Conservation (phyloP, 37 sponge, comb jelly and placozoan species). For the Mnemiopsis leidyi region DNA sequence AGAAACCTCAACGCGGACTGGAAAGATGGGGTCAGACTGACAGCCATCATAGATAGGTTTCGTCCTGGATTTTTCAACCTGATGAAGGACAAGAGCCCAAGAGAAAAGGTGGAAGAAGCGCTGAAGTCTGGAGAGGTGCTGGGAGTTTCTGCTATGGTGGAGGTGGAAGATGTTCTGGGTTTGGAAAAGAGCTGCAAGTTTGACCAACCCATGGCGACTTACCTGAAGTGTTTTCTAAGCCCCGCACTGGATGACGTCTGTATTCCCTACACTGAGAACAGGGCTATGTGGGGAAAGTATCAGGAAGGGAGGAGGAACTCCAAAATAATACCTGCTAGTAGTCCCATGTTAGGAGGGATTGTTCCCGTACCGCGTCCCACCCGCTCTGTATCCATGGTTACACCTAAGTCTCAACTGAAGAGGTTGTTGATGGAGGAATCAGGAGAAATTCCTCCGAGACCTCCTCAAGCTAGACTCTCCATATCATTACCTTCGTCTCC, state of each 20-base stretch:
- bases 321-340: background rate
- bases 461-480: background rate
- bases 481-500: background rate
- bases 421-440: background rate
- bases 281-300: background rate
- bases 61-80: background rate
- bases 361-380: background rate
- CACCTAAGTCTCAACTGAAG: background rate
- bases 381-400: background rate
- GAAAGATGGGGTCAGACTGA: background rate
- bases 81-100: background rate
- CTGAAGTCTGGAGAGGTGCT: background rate
- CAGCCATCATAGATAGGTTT: background rate
- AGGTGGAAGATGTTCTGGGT: background rate
- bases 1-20: slow-evolving; percentile 4
- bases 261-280: slow-evolving; percentile 4
- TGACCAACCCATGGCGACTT: background rate
- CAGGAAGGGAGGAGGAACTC: background rate
- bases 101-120: background rate
- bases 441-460: background rate
- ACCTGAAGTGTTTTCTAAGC: slow-evolving; percentile 21
- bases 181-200: background rate
- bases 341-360: background rate
- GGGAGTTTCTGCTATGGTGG: background rate
- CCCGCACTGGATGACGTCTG: background rate